Percentiles rank a stretch among this genome's conserved stretches.
These are phyloP conservation scores for Ceryle rudis DNA, from an alignment of 2,797 vertebrate species.

Conservation along the genomic window DNA sequence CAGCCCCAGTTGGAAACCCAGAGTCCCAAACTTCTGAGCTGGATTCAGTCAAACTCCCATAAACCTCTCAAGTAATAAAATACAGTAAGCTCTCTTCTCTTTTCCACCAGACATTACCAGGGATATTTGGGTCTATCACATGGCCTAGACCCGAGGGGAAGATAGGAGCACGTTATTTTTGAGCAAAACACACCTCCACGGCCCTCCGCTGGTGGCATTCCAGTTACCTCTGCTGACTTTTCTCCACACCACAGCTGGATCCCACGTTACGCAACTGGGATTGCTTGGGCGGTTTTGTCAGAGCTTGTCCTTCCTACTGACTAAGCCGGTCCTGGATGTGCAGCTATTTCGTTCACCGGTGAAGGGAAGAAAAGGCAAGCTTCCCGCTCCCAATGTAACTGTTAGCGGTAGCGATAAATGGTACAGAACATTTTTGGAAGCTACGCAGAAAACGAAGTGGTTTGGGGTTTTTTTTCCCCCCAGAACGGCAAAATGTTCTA, in stretches of 20 bases:
- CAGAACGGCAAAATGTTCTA: too few relatives aligned
- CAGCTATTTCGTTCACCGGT: not conserved
- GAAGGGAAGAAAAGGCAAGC: not conserved
- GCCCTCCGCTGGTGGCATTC: not conserved
- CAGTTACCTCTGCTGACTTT: not conserved
- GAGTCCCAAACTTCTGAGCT: not conserved
- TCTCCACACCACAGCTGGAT: not conserved
- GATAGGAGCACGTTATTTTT: not conserved
- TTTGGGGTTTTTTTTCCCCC: too few relatives aligned
- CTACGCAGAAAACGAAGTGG: too few relatives aligned
- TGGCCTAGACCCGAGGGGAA: not conserved
- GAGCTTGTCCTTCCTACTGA: not conserved
- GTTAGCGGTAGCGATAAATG: too few relatives aligned
- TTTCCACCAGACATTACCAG: not conserved
- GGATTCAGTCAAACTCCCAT: not conserved
- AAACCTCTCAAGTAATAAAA: not conserved
- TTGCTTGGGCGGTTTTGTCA: not conserved
- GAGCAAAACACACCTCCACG: not conserved
- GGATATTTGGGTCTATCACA: not conserved
- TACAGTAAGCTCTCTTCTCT: not conserved
- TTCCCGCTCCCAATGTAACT: not conserved
- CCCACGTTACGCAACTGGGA: not conserved
- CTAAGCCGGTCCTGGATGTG: not conserved
- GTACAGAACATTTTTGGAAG: too few relatives aligned
- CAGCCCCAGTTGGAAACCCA: not conserved